These are phyloP conservation scores for Erebia epiphron DNA, from an alignment of 2,888 invertebrate genomes.

Conservation along the genomic window DNA sequence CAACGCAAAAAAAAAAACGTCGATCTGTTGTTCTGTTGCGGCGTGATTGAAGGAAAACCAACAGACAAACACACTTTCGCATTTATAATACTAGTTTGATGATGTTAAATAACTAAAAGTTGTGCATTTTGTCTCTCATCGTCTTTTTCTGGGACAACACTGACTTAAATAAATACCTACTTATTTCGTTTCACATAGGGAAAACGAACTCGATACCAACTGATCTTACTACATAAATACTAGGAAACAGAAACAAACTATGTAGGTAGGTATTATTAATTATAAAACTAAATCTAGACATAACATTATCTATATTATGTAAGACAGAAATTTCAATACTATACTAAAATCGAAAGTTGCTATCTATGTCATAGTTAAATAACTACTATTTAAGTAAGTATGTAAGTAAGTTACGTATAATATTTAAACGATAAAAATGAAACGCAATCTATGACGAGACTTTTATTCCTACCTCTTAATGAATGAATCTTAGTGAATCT, in stretches of 20 bases:
- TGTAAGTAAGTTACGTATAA: conserved; percentile 5
- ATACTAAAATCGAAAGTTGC: conserved; percentile 19
- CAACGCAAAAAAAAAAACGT: too few relatives aligned
- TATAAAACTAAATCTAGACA: not conserved
- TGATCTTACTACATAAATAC: not conserved
- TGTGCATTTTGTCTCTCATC: conserved; percentile 7
- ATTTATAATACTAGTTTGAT: too few relatives aligned
- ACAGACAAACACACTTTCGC: too few relatives aligned
- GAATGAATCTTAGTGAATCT: not conserved
- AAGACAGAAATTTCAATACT: conserved; percentile 11
- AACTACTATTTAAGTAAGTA: too few relatives aligned
- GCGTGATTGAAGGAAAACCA: too few relatives aligned
- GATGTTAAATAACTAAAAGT: not conserved
- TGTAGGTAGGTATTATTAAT: not conserved
- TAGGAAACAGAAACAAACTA: too few relatives aligned
- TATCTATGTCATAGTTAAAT: conserved; percentile 15
- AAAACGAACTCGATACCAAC: not conserved
- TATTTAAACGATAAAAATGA: conserved; percentile 1
- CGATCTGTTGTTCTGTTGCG: too few relatives aligned
- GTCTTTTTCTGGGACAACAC: conserved; percentile 2
- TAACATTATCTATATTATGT: not conserved
- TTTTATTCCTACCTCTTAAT: not conserved
- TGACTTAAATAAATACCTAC: conserved; percentile 4
- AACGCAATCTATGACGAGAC: not conserved
- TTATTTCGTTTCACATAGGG: conserved; percentile 4